A percentile compares a stretch with the other conserved stretches of the same genome.
phyloP scores from a whole-genome alignment of 2,888 invertebrate genomes.

The Microctonus brassicae region DNA sequence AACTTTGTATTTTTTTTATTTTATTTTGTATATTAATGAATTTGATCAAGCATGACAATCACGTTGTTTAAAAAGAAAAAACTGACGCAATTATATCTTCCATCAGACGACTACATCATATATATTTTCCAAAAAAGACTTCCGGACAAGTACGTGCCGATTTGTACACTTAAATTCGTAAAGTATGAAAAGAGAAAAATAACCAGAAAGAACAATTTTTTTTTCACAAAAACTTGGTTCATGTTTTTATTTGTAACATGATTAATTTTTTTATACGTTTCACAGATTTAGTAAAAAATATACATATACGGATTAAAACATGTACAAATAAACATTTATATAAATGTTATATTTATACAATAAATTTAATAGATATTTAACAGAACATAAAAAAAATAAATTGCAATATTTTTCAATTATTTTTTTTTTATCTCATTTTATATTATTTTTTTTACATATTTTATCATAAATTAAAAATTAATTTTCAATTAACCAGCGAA shows the following conservation, averaged over 20 bases:
- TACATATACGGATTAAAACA: neutral
- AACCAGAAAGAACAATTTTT: neutral
- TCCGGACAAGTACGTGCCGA: conserved; percentile 42
- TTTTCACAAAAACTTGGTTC: neutral
- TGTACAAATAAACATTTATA: no score
- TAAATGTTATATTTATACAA: no score
- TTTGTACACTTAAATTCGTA: conserved; percentile 32
- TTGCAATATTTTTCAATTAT: no score
- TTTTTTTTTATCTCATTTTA: no score
- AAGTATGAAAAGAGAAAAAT: conserved; percentile 9
- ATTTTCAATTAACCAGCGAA: no score
- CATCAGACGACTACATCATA: conserved; percentile 13
- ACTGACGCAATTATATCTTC: conserved; percentile 2
- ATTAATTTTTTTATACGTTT: neutral
- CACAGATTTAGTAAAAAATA: neutral
- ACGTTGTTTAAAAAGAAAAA: neutral
- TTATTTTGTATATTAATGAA: neutral
- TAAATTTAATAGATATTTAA: no score
- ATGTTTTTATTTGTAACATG: neutral
- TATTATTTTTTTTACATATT: no score
- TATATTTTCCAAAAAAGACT: conserved; percentile 34
- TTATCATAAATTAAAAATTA: neutral
- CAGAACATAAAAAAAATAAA: no score
- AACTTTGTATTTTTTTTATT: no score
- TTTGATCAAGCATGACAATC: conserved; percentile 10